A percentile compares a stretch with the other conserved stretches of the same genome.
These are phyloP conservation scores for Neostethus bicornis DNA, from an alignment of 2,797 vertebrate genomes.

Conservation along the genomic window DNA sequence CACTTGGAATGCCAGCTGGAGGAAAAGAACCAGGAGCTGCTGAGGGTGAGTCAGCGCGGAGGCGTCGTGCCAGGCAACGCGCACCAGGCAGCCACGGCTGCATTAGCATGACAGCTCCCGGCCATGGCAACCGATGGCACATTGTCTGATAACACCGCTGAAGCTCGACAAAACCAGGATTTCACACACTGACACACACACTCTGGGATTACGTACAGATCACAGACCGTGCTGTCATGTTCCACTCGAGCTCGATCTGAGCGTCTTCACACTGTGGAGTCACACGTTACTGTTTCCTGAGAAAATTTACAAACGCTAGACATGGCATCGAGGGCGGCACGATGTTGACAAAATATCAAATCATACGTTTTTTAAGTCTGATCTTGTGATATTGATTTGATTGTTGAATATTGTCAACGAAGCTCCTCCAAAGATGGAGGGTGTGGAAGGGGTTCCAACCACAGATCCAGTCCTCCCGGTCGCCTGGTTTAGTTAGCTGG, in stretches of 20 bases:
- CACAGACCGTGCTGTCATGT: constrained; percentile 12
- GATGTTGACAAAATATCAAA: no score
- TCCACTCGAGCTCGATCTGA: constrained; percentile 5
- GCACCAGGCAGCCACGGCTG: constrained; percentile 41
- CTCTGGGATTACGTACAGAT: constrained; percentile 29
- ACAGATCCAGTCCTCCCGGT: no score
- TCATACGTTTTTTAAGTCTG: no score
- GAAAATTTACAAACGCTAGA: neutral
- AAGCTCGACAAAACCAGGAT: constrained; percentile 28
- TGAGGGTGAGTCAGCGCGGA: constrained; percentile 85
- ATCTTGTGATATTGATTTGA: no score
- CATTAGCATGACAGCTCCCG: constrained; percentile 48
- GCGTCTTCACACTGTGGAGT: constrained; percentile 5
- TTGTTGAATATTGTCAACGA: no score
- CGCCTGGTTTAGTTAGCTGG: no score
- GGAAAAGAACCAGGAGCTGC: constrained; percentile 99
- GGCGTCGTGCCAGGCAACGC: constrained; percentile 43
- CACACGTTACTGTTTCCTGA: constrained; percentile 1
- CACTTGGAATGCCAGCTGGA: constrained; percentile 98
- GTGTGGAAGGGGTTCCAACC: no score
- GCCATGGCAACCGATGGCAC: constrained; percentile 31
- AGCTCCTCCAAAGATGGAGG: no score
- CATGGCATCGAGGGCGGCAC: no score
- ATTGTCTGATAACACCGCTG: constrained; percentile 25
- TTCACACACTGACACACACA: constrained; percentile 12